Conservation (phyloP, 2,113 vertebrate genomes). For the Channa argus region DNA sequence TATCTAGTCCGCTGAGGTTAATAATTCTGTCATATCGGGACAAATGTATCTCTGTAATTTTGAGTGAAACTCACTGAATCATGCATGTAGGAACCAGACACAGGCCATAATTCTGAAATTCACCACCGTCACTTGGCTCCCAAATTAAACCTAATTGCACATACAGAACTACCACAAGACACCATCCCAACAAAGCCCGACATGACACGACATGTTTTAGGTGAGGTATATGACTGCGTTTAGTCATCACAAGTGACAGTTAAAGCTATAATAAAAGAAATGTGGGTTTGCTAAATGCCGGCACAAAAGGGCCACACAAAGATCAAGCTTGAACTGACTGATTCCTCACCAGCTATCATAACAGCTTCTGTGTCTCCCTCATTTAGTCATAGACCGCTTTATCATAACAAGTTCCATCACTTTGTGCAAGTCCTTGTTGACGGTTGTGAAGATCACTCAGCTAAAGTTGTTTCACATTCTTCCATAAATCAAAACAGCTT, state of each 20-base stretch:
- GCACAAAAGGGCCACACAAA: conserved; percentile 28
- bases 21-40: conserved; percentile 10
- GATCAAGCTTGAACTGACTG: conserved; percentile 28
- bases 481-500: neutral
- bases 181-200: conserved; percentile 38
- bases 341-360: conserved; percentile 36
- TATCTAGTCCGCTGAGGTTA: conserved; percentile 10
- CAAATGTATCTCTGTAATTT: conserved; percentile 8
- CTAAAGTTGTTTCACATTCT: neutral
- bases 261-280: conserved; percentile 49
- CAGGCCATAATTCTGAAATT: conserved; percentile 32
- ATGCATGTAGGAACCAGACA: conserved; percentile 62
- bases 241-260: conserved; percentile 43
- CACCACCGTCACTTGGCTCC: conserved; percentile 60
- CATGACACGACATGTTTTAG: conserved; percentile 74
- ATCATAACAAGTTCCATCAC: neutral
- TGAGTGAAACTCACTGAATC: conserved; percentile 58
- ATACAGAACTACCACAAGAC: conserved; percentile 59
- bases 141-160: conserved; percentile 75
- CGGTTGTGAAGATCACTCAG: neutral
- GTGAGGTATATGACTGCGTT: conserved; percentile 48
- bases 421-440: neutral
- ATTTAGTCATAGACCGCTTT: neutral
- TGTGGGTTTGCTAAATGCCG: conserved; percentile 35
- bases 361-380: neutral